phyloP scores from a whole-genome alignment of 2,888 invertebrate genomes.

The Pollenia griseotomentosa region DNA sequence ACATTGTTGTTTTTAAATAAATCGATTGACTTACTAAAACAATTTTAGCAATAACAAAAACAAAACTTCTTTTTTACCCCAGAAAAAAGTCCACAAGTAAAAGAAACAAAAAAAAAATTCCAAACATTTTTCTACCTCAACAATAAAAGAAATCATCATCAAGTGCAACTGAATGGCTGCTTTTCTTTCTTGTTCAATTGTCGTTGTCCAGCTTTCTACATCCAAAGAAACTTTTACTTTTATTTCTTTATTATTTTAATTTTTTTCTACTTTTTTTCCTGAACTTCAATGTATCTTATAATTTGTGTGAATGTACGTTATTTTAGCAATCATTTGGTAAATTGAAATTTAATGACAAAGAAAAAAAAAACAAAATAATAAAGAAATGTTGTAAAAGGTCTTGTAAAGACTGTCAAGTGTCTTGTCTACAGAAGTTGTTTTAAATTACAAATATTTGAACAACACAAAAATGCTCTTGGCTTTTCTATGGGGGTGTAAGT shows the following conservation, averaged over 20 bases:
- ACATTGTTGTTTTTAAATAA: not conserved
- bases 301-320: not conserved
- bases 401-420: conserved; percentile 11
- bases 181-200: conserved; percentile 41
- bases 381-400: conserved; percentile 6
- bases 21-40: conserved; percentile 20
- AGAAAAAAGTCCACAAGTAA: not conserved
- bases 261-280: not conserved
- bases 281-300: not conserved
- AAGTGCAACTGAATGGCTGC: conserved; percentile 56
- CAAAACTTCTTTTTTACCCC: not conserved
- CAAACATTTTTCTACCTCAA: conserved; percentile 21
- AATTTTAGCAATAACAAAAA: conserved; percentile 1
- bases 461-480: not conserved
- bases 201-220: conserved; percentile 46
- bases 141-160: conserved; percentile 57
- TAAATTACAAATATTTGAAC: conserved; percentile 17
- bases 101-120: conserved; percentile 2
- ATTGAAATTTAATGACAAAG: conserved; percentile 6
- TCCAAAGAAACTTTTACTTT: conserved; percentile 57
- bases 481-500: not conserved
- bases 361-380: conserved; percentile 32
- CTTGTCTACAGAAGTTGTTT: not conserved
- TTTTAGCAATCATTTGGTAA: conserved; percentile 8
- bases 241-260: not conserved